These are phyloP conservation scores for Dicyema japonicum DNA, from an alignment of 1,140 invertebrate genomes.

Conservation along the genomic window DNA sequence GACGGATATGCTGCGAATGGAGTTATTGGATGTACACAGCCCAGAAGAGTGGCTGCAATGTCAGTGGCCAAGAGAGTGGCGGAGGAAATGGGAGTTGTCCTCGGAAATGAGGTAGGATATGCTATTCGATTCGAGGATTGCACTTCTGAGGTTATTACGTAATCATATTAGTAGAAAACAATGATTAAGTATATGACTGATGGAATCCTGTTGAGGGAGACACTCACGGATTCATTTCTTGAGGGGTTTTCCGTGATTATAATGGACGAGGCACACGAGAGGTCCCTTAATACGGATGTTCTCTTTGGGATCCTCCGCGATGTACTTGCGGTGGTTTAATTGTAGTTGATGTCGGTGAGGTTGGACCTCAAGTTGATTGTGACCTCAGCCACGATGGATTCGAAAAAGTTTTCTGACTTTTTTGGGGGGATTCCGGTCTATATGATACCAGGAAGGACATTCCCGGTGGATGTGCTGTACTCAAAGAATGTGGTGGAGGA, in stretches of 20 bases:
- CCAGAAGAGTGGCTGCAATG: slow-evolving; percentile 79
- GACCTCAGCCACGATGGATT: slow-evolving; percentile 31
- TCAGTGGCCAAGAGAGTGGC: slow-evolving; percentile 87
- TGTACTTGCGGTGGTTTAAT: slow-evolving; percentile 47
- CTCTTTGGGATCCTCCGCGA: slow-evolving; percentile 50
- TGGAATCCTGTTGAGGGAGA: slow-evolving; percentile 60
- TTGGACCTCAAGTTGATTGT: slow-evolving; percentile 74
- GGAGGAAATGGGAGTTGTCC: slow-evolving; percentile 64
- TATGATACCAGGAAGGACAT: slow-evolving; percentile 2
- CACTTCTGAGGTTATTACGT: neutral
- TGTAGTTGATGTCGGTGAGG: slow-evolving; percentile 44
- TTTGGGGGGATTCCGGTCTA: neutral
- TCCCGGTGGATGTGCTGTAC: neutral
- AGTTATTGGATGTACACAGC: slow-evolving; percentile 66
- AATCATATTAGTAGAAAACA: no score
- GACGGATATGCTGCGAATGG: slow-evolving; percentile 8
- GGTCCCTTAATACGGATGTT: slow-evolving; percentile 70
- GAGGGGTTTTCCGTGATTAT: slow-evolving; percentile 51
- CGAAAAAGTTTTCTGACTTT: slow-evolving; percentile 2
- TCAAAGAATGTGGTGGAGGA: slow-evolving; percentile 1
- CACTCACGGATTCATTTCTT: slow-evolving; percentile 50
- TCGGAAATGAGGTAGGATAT: slow-evolving; percentile 16
- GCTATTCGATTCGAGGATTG: slow-evolving; percentile 3
- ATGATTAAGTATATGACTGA: slow-evolving; percentile 89
- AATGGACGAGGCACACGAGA: slow-evolving; percentile 80